phyloP scores from a whole-genome alignment of 2,113 vertebrate species.

The Empidonax alnorum region DNA sequence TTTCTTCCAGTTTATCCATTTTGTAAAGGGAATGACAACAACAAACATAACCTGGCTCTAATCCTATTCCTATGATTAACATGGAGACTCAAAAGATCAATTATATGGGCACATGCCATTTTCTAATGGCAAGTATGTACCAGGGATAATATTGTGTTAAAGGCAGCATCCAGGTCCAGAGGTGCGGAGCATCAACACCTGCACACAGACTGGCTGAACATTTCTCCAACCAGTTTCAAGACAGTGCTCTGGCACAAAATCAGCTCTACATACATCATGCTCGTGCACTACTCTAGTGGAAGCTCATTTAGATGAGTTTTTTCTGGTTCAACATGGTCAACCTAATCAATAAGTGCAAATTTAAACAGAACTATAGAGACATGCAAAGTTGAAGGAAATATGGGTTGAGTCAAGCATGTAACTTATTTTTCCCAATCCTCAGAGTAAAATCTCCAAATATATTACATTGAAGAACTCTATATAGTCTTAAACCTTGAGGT shows the following conservation, averaged over 20 bases:
- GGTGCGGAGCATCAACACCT: neutral
- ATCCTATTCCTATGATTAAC: neutral
- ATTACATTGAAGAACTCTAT: neutral
- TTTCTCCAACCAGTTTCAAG: neutral
- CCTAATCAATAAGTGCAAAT: neutral
- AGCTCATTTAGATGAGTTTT: neutral
- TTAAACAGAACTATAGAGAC: neutral
- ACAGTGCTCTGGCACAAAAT: neutral
- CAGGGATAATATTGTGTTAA: neutral
- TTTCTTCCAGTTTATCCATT: neutral
- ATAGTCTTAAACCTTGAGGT: neutral
- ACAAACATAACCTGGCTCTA: neutral
- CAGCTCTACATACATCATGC: neutral
- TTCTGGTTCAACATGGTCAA: neutral
- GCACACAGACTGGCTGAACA: accelerated
- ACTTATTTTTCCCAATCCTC: neutral
- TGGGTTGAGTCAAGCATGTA: neutral
- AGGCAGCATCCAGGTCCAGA: neutral
- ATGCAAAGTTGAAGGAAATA: neutral
- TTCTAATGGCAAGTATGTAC: neutral
- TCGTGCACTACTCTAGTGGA: neutral
- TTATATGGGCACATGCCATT: neutral
- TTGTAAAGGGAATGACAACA: accelerated
- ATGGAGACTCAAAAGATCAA: neutral
- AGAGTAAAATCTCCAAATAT: neutral